A percentile compares a stretch with the other conserved stretches of the same genome.
These are phyloP conservation scores for Drosophila pegasa DNA, from an alignment of 2,888 invertebrate genomes.

Conservation along the genomic window DNA sequence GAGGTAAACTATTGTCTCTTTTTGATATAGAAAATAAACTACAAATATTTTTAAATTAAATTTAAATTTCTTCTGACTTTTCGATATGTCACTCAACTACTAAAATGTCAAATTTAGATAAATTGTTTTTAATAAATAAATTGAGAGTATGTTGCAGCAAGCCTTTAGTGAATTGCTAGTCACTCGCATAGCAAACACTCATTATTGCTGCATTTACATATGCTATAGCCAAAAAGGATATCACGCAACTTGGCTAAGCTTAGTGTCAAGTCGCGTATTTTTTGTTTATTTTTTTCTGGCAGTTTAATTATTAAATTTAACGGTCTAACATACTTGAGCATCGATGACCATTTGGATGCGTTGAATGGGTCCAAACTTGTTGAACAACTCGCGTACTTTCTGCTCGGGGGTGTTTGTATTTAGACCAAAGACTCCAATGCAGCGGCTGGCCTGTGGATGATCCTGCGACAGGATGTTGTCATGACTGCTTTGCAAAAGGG, in stretches of 20 bases:
- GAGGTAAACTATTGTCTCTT: not conserved
- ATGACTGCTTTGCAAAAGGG: not conserved
- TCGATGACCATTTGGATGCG: slow-evolving; percentile 97
- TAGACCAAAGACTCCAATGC: slow-evolving; percentile 97
- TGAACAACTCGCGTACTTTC: slow-evolving; percentile 96
- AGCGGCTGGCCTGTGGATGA: slow-evolving; percentile 92
- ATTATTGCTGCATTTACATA: slow-evolving; percentile 52
- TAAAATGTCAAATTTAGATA: no score
- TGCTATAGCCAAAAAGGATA: slow-evolving; percentile 53
- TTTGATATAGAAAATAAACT: not conserved
- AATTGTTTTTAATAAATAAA: no score
- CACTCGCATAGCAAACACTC: slow-evolving; percentile 55
- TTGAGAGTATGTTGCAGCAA: slow-evolving; percentile 81
- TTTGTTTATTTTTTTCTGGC: no score
- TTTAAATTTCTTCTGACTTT: not conserved
- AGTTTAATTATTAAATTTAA: no score
- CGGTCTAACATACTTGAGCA: slow-evolving; percentile 87
- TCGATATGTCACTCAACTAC: no score
- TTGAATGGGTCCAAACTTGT: slow-evolving; percentile 96
- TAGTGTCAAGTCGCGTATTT: no score
- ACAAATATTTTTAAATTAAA: not conserved
- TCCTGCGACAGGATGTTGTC: slow-evolving; percentile 59
- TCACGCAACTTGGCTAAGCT: slow-evolving; percentile 5
- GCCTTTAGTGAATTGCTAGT: slow-evolving; percentile 80
- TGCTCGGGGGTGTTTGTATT: slow-evolving; percentile 96